Evolutionary conservation across 1,140 invertebrate species (phyloP), one percentile per base, ranked within the genome.

Genomic region (Drosophila bocki): DNA sequence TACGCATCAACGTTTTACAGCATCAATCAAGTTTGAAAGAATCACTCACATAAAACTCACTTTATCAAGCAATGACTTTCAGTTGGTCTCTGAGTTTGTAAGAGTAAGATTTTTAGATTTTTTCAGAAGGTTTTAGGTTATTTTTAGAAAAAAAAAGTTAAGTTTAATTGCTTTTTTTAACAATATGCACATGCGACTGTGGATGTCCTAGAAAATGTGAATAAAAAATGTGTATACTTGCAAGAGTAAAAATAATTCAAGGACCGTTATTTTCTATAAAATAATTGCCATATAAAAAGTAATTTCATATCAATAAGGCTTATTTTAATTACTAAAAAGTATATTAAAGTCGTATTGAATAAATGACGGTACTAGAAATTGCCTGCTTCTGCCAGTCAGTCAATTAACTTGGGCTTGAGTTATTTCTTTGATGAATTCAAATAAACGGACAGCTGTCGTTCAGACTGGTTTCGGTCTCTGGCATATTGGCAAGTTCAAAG

Each of bases 391-490:
- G 17, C 1, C 33, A 19, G 3, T 15, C 50, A 51, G 9, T 8
- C n/a, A 13, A 17, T 22, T 37, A 9, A 33, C 11, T 39, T 32
- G 7, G 3, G 13, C 8, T 11, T 41, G 3, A 56, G 22, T 17
- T 57, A 50, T 61, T 35, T 37, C 56, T 77, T 69, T 64, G 59
- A 53, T 56, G 11, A 33, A 37, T 39, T 48, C 6, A 3, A 26
- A 51, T 42, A 37, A 56, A 48, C 39, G 13, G 12, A n/a, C 39
- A 59, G 53, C 42, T 13, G 15, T 17, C 67, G 37, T n/a, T 42
- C n/a, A 53, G 13, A 44, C 35, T 35, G 3, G 6, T 53, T 15
- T 22, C 22, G 32, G 37, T 37, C 15, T 59, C n/a, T 29, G 37
- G 22, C 22, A 54, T 33, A 29, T 35, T 41, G 3, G 19, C 12